Conservation (phyloP, 30 jellyfish, hydroid and myxozoan genomes). For the Hydra vulgaris region DNA sequence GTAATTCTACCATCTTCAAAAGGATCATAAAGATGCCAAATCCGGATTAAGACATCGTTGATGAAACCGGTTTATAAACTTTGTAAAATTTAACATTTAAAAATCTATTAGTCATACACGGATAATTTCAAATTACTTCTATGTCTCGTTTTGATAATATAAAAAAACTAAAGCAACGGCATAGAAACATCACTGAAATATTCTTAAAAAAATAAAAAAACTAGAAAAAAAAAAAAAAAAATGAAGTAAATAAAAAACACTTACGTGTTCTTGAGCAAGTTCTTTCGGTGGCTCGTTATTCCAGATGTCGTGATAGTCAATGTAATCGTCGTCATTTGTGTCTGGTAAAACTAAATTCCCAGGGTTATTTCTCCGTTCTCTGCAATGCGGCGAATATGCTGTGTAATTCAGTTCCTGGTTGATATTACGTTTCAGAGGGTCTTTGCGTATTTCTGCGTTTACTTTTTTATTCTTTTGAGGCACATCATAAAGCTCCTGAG, state of each 20-base stretch:
- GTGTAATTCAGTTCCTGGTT: conserved; percentile 50
- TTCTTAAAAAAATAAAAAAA: too few species aligned
- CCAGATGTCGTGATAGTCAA: conserved; percentile 85
- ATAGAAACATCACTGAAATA: too few species aligned
- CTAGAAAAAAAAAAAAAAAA: too few species aligned
- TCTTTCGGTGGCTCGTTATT: conserved; percentile 82
- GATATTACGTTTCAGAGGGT: conserved; percentile 53
- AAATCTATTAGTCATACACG: too few species aligned
- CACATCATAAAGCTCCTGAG: neutral
- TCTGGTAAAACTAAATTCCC: conserved; percentile 24
- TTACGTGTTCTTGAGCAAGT: conserved; percentile 51
- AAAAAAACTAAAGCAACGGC: too few species aligned
- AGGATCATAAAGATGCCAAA: neutral
- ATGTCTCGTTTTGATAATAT: too few species aligned
- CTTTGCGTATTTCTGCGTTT: conserved; percentile 29
- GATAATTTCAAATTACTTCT: too few species aligned
- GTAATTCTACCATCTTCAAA: neutral
- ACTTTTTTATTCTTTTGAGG: neutral
- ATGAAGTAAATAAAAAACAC: too few species aligned
- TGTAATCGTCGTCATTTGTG: conserved; percentile 70
- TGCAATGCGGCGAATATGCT: conserved; percentile 29
- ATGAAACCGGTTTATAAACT: too few species aligned
- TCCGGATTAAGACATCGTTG: neutral
- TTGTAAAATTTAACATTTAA: too few species aligned
- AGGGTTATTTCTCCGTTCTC: conserved; percentile 23